A percentile compares a stretch with the other conserved stretches of the same genome.
Evolutionary conservation across 2,113 vertebrate genomes (phyloP).

Genomic region (Pterocles orientalis): DNA sequence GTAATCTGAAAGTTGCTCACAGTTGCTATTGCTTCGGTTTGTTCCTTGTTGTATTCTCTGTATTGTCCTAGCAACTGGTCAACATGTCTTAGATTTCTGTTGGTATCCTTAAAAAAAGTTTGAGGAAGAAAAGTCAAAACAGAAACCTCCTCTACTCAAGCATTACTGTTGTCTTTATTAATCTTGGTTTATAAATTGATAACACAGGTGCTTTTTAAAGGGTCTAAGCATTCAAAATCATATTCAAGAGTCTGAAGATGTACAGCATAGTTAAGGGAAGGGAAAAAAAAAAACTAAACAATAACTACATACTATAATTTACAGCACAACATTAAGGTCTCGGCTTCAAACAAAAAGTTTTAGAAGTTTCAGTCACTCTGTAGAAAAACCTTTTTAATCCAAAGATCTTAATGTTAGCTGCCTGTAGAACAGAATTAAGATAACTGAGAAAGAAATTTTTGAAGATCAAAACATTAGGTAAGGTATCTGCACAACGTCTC

Average conservation of each 20-base stretch:
- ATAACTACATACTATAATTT: neutral
- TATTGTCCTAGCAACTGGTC: constrained; percentile 91
- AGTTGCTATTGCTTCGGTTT: constrained; percentile 85
- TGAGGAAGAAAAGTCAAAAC: neutral
- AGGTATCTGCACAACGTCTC: neutral
- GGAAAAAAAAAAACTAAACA: neutral
- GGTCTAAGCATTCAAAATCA: neutral
- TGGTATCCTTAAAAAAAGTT: constrained; percentile 86
- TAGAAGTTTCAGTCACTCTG: neutral
- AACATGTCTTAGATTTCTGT: constrained; percentile 87
- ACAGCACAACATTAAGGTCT: neutral
- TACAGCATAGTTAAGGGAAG: neutral
- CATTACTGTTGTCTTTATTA: neutral
- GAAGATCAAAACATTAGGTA: neutral
- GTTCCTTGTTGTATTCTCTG: constrained; percentile 85
- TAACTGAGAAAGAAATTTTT: neutral
- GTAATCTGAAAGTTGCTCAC: constrained; percentile 74
- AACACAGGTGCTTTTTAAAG: neutral
- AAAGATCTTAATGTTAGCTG: neutral
- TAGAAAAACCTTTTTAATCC: neutral
- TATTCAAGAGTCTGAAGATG: neutral
- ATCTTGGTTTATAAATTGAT: neutral
- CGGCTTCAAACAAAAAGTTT: neutral
- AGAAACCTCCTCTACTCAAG: neutral
- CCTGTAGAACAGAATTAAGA: neutral